Percentiles rank a stretch among this genome's conserved stretches.
Conservation (phyloP, 2,113 vertebrate species). For the Poeciliopsis retropinna region DNA sequence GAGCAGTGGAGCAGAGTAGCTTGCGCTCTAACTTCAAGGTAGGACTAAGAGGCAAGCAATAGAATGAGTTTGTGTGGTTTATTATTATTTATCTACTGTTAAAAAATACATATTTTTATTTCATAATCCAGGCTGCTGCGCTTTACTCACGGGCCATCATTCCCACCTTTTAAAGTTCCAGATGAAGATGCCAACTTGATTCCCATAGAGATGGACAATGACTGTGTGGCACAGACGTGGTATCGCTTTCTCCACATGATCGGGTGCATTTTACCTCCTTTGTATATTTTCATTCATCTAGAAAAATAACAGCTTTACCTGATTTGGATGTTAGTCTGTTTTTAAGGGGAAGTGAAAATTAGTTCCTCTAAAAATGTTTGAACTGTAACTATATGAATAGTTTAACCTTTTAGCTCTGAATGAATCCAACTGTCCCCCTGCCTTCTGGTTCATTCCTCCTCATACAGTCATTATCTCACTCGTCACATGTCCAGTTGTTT, state of each 20-base stretch:
- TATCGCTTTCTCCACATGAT: slow-evolving; percentile 98
- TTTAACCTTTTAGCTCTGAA: not conserved
- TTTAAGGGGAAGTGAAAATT: not conserved
- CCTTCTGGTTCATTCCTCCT: not conserved
- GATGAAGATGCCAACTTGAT: slow-evolving; percentile 94
- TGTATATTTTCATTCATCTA: not conserved
- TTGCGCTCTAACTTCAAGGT: slow-evolving; percentile 95
- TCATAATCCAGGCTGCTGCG: slow-evolving; percentile 84
- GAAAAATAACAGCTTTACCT: not conserved
- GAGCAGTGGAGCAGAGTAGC: slow-evolving; percentile 97
- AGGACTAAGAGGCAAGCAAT: slow-evolving; percentile 12
- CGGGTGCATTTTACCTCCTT: slow-evolving; percentile 76
- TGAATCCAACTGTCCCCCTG: not conserved
- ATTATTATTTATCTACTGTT: not conserved
- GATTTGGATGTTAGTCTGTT: slow-evolving; percentile 11
- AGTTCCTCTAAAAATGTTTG: not conserved
- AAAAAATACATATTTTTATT: slow-evolving; percentile 13
- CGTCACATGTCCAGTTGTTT: too few species aligned
- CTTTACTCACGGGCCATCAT: slow-evolving; percentile 92
- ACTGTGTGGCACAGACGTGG: slow-evolving; percentile 95
- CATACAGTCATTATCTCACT: not conserved
- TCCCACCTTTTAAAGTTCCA: slow-evolving; percentile 93
- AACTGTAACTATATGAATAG: not conserved
- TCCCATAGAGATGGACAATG: slow-evolving; percentile 94
- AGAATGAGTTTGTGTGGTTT: not conserved